Conservation (phyloP, 2,888 invertebrate genomes). For the Eurytoma adleriae region DNA sequence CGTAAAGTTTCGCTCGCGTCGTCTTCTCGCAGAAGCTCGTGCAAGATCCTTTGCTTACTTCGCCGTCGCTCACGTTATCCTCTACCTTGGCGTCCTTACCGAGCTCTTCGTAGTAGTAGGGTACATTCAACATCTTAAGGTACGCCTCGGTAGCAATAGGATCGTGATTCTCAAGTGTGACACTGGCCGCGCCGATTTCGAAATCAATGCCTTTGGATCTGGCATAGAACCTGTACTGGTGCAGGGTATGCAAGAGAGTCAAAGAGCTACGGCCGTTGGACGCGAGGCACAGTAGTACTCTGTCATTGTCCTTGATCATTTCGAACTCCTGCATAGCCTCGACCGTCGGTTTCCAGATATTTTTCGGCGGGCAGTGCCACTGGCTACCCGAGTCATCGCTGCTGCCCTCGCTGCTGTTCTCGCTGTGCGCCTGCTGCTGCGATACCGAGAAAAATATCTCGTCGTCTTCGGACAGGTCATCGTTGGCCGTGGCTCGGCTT, state of each 20-base stretch:
- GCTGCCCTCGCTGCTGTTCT: conserved; percentile 56
- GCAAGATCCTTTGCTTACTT: conserved; percentile 71
- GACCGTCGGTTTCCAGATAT: conserved; percentile 88
- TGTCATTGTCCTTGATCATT: conserved; percentile 90
- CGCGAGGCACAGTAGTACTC: conserved; percentile 89
- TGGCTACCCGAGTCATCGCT: conserved; percentile 72
- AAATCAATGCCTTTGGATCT: conserved; percentile 87
- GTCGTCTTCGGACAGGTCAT: conserved; percentile 72
- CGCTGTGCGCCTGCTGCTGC: conserved; percentile 54
- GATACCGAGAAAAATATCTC: conserved; percentile 60
- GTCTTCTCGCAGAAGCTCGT: conserved; percentile 85
- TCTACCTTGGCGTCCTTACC: conserved; percentile 80
- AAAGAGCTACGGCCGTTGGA: conserved; percentile 86
- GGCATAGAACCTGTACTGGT: conserved; percentile 89
- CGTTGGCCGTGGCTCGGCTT: conserved; percentile 59
- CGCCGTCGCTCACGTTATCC: conserved; percentile 56
- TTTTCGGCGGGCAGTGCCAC: conserved; percentile 88
- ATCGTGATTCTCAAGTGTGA: conserved; percentile 84
- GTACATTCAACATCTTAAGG: conserved; percentile 78
- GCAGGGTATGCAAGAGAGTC: conserved; percentile 88
- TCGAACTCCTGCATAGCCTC: conserved; percentile 89
- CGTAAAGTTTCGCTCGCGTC: conserved; percentile 86
- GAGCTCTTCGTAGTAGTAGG: conserved; percentile 80
- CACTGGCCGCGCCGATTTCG: conserved; percentile 84
- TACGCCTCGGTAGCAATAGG: conserved; percentile 79